Evolutionary conservation across 2,888 invertebrate genomes (phyloP).

Genomic region (Hedychridium roseum): DNA sequence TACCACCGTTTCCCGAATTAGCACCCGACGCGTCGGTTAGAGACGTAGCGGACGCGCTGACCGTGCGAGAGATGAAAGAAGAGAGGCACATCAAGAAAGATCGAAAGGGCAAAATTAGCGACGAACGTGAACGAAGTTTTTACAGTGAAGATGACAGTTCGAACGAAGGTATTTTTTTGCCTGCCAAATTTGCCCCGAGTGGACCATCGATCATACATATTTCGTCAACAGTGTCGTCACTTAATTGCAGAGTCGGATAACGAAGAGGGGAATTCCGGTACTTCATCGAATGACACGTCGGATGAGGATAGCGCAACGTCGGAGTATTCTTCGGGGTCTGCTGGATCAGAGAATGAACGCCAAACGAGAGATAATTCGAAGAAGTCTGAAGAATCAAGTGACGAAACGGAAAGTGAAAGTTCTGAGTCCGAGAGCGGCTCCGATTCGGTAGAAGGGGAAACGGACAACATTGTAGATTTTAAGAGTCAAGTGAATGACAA

Average conservation of each 20-base stretch:
- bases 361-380: constrained; percentile 37
- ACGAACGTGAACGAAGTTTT: constrained; percentile 70
- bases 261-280: constrained; percentile 65
- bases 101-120: constrained; percentile 55
- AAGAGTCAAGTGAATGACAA: constrained; percentile 61
- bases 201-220: neutral
- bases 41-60: constrained; percentile 69
- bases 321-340: constrained; percentile 57
- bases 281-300: constrained; percentile 43
- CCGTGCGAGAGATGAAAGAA: constrained; percentile 51
- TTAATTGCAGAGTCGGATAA: constrained; percentile 38
- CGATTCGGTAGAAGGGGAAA: constrained; percentile 45
- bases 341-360: constrained; percentile 28
- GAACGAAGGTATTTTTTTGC: constrained; percentile 44
- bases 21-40: constrained; percentile 80
- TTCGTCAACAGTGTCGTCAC: neutral
- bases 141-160: constrained; percentile 62
- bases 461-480: constrained; percentile 42
- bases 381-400: constrained; percentile 46
- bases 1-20: constrained; percentile 83
- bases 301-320: constrained; percentile 48
- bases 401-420: constrained; percentile 51
- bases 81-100: constrained; percentile 45
- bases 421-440: constrained; percentile 49
- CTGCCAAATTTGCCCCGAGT: neutral